Percentiles rank a stretch among this genome's conserved stretches.
phyloP scores from a whole-genome alignment of 1,140 invertebrate genomes.

The Saxidomus purpurata region DNA sequence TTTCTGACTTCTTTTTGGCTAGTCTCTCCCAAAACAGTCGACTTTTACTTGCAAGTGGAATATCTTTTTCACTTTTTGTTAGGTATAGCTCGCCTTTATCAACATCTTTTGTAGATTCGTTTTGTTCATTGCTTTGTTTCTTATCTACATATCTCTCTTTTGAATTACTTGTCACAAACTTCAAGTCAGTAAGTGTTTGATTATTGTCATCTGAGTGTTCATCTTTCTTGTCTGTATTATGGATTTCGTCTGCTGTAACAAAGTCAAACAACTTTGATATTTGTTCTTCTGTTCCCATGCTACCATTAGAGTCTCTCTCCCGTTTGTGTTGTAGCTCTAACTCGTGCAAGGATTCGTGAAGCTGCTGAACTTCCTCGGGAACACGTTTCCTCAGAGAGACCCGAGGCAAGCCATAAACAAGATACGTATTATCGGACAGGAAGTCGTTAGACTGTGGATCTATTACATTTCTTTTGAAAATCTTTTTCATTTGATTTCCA shows the following conservation, averaged over 20 bases:
- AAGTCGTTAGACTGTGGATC: background rate
- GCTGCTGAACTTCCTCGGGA: slow-evolving; percentile 5
- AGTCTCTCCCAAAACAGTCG: slow-evolving; percentile 46
- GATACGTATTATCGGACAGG: slow-evolving; percentile 40
- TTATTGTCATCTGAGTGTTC: too few species aligned
- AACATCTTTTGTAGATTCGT: background rate
- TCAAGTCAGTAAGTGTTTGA: too few species aligned
- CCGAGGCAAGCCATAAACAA: slow-evolving; percentile 42
- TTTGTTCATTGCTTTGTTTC: background rate
- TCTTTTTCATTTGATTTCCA: slow-evolving; percentile 34
- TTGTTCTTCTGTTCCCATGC: background rate
- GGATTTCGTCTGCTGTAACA: background rate
- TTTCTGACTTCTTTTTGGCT: slow-evolving; percentile 33
- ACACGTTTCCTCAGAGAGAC: slow-evolving; percentile 22
- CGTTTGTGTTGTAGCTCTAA: background rate
- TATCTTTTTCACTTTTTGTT: background rate
- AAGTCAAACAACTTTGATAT: slow-evolving; percentile 39
- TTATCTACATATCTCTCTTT: too few species aligned
- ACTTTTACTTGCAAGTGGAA: slow-evolving; percentile 45
- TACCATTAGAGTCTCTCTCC: background rate
- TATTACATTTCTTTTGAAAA: background rate
- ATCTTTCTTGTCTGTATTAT: too few species aligned
- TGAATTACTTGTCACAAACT: too few species aligned
- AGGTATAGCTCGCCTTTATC: background rate
- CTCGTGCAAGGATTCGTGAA: background rate